Evolutionary conservation across 2,888 invertebrate genomes (phyloP), one percentile per base, ranked within the genome.

Genomic region (Nomada lathburiana): DNA sequence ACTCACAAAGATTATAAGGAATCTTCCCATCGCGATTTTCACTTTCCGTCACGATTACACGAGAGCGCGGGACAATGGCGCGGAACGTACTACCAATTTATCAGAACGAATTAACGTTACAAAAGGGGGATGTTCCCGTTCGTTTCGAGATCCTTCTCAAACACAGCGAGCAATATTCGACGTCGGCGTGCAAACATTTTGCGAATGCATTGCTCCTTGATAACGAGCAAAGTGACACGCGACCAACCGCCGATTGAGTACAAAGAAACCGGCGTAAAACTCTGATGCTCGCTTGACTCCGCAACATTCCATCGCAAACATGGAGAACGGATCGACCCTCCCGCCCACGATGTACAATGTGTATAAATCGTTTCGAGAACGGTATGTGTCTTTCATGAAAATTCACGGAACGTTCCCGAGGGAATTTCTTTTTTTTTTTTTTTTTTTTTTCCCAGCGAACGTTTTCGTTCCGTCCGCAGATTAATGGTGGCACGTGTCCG

Each of bases 1-100:
- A 7, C 0, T 5, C 0, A 10, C 9, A 3, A 2, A 13, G 29
- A n/a, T n/a, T n/a, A n/a, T n/a, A 1, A 26, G 0, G 16, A 20
- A 11, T 23, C 60, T 70, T 60, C 10, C 29, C 20, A 9, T 7
- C 44, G 7, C 20, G 29, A 29, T 18, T 20, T 11, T 29, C 29
- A 18, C 2, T 18, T 59, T 29, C 50, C 16, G 3, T 16, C 36
- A 20, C 20, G n/a, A 36, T 29, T 50, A 18, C 57, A 13, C 36
- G 55, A 29, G 26, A 36, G 13, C 23, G 10, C n/a, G 55, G n/a
- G n/a, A n/a, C 3, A 36, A 64, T 26, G 18, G 20, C 16, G 7
- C 20, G 16, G 36, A 29, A 73, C 65, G 65, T 73, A 65, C 65
- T 73, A 59, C 57, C 50, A 65, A 73, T 73, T 73, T 73, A 73